Evolutionary conservation across 2,888 invertebrate species (phyloP), one percentile per base, ranked within the genome.

Genomic region (Orthosia gracilis): DNA sequence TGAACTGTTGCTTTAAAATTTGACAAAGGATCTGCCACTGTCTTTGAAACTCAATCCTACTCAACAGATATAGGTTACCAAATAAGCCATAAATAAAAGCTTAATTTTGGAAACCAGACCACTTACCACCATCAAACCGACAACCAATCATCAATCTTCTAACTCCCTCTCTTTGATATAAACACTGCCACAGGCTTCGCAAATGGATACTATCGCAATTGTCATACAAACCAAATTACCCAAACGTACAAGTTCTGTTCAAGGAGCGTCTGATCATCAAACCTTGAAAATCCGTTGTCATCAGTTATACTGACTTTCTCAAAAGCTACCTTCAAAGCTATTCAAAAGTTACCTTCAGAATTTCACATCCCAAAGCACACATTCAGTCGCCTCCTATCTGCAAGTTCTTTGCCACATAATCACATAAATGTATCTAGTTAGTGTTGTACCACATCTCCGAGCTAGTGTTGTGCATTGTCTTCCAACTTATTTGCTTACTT

Each of bases 401-500:
- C 64, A 74, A 82, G 76, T 74, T 76, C 74, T 62, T 45, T 55
- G 67, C 31, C 52, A 78, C 63, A 62, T 69, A 73, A 78, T 76
- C 63, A 67, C 61, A 69, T 40, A 67, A 73, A 76, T 66, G 58
- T 74, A 80, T 82, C 54, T 73, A 50, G 73, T 76, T 69, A 72
- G 76, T 81, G 78, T 71, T 73, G 76, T 64, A 26, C 54, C 64
- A 70, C 66, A 69, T 75, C 75, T 83, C 55, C 57, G 47, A 18
- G 40, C 67, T 82, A 82, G 75, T 69, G 78, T 77, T 73, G 64
- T 74, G 72, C 64, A 76, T 80, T 76, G 69, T 85, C 80, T 81
- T 79, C 68, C 54, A 82, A 83, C 78, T 78, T 85, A 80, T 85
- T 83, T 85, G 73, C 75, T 79, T 73, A 65, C 73, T 76, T 75